Conservation (phyloP, 2,113 vertebrate genomes). For the Nyctereutes procyonoides region DNA sequence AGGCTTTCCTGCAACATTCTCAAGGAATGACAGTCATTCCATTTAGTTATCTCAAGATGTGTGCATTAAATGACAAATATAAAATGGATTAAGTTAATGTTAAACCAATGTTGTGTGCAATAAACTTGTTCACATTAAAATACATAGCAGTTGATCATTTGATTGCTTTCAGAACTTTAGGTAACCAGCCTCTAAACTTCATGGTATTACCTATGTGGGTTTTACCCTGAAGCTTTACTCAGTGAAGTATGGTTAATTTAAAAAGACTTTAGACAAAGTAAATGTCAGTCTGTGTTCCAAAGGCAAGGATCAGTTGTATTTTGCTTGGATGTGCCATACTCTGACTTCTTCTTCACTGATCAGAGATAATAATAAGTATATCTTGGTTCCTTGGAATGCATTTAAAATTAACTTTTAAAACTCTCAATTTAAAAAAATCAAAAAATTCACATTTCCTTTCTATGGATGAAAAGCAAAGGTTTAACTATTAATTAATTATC, state of each 20-base stretch:
- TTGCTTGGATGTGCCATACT: neutral
- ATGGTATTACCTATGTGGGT: neutral
- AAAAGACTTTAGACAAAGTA: neutral
- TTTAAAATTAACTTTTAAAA: conserved; percentile 26
- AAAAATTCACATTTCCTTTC: neutral
- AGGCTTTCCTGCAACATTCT: conserved; percentile 16
- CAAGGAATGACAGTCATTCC: conserved; percentile 47
- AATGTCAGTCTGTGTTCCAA: neutral
- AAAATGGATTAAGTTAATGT: conserved; percentile 17
- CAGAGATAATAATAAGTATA: neutral
- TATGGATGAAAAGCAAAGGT: neutral
- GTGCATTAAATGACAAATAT: conserved; percentile 38
- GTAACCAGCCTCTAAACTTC: conserved; percentile 20
- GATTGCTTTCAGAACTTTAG: conserved; percentile 40
- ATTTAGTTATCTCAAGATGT: conserved; percentile 55
- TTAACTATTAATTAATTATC: conserved; percentile 30
- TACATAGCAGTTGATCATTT: neutral
- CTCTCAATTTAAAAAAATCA: neutral
- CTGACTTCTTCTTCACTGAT: neutral
- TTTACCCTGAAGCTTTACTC: conserved; percentile 26
- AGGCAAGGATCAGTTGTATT: neutral
- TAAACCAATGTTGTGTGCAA: neutral
- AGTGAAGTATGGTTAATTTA: neutral
- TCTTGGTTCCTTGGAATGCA: neutral
- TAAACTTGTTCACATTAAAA: conserved; percentile 58